Evolutionary conservation across 2,113 vertebrate species (phyloP), one percentile per base, ranked within the genome.

Genomic region (Protomyctophum bolini): DNA sequence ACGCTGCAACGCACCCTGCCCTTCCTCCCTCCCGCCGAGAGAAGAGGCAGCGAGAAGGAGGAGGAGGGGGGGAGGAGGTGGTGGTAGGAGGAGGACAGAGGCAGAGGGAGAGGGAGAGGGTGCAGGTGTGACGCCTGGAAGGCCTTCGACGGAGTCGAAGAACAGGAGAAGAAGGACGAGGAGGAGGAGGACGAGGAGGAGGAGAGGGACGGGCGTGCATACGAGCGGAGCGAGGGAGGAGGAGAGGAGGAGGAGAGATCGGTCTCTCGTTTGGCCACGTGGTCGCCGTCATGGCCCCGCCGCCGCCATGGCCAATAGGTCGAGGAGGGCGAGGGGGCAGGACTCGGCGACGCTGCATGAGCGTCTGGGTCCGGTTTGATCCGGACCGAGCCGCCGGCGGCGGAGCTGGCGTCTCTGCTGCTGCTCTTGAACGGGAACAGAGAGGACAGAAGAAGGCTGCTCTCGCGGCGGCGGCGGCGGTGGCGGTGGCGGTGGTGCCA

Each of bases 1-100:
- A 95, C 93, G 1, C 95, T 95, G 81, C 97, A 99, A 89, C 95
- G 95, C 65, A 98, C 97, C 60, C 96, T 93, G 50, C 96, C 95
- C 76, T 97, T 98, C 54, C 95, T 94, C 57, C 83, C 56, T 62
- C 51, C 50, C 2, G 76, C 84, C n/a, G 72, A 45, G 0, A 68
- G 15, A 10, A 59, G 12, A 0, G 79, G 80, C 5, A 66, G 46
- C 0, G 63, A 57, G 8, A 3, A 51, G 52, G 8, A 0, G 10
- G 15, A 61, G 28, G 70, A 58, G 50, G 0, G 1, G 81, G 55
- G 56, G 14, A 72, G 72, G 28, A 28, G 70, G 1, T 75, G 68
- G 7, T 72, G 72, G 47, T 80, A 63, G 7, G 72, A 75, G 0
- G 62, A 59, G 50, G 68, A 54, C n/a, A 45, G n/a, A n/a, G n/a